These are phyloP conservation scores for Acanthosepion esculentum DNA, from an alignment of 2,888 invertebrate species.

Conservation along the genomic window DNA sequence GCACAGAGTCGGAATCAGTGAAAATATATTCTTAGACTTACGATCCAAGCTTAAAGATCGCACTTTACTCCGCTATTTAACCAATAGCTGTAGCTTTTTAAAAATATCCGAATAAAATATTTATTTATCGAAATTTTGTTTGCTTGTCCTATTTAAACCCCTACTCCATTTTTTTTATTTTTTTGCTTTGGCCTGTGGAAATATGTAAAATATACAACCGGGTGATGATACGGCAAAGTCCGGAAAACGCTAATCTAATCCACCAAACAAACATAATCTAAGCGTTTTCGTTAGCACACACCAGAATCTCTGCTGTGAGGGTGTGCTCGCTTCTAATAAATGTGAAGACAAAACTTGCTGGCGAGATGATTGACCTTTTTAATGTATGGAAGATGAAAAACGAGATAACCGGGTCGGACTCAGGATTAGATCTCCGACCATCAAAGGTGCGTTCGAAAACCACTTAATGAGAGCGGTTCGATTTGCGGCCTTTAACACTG, in stretches of 20 bases:
- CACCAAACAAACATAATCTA: not conserved
- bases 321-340: not conserved
- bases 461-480: slow-evolving; percentile 22
- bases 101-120: no score
- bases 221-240: no score
- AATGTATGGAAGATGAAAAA: slow-evolving; percentile 10
- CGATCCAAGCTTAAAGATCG: no score
- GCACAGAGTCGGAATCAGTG: no score
- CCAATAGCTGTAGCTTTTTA: no score
- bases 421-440: not conserved
- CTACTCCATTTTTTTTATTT: no score
- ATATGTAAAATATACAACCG: no score
- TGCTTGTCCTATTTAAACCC: no score
- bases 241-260: not conserved
- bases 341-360: not conserved
- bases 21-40: no score
- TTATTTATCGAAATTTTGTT: no score
- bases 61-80: no score
- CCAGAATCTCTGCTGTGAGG: not conserved
- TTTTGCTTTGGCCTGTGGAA: no score
- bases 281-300: not conserved
- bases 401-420: not conserved
- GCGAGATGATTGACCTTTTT: slow-evolving; percentile 9
- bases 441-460: slow-evolving; percentile 11
- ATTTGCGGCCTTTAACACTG: slow-evolving; percentile 2